Evolutionary conservation across 2,888 invertebrate species (phyloP).

Genomic region (Chrysolina americana): DNA sequence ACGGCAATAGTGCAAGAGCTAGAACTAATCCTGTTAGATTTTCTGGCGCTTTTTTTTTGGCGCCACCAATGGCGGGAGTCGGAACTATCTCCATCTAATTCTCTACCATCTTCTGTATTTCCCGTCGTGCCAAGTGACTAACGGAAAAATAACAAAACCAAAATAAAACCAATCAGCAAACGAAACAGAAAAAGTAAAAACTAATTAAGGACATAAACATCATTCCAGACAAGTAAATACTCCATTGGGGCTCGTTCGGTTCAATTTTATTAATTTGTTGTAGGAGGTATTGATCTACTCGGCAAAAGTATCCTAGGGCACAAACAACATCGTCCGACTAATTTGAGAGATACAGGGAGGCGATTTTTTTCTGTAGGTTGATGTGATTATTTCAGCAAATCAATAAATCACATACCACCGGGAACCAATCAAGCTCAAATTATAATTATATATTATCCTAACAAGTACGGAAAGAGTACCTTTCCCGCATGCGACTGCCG

Average conservation of each 20-base stretch:
- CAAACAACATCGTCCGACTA: too few relatives aligned
- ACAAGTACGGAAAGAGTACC: too few relatives aligned
- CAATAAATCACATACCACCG: too few relatives aligned
- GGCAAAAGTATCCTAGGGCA: too few relatives aligned
- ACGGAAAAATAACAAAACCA: constrained; percentile 54
- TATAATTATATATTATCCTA: too few relatives aligned
- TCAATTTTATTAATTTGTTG: too few relatives aligned
- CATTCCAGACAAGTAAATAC: neutral
- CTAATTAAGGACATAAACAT: neutral
- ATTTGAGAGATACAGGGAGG: too few relatives aligned
- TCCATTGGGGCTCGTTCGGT: neutral
- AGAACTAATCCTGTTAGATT: constrained; percentile 54
- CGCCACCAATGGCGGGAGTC: constrained; percentile 60
- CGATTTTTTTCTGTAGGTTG: too few relatives aligned
- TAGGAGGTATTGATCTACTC: too few relatives aligned
- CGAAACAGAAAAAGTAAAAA: constrained; percentile 37
- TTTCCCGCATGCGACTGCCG: too few relatives aligned
- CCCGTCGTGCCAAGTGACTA: constrained; percentile 59
- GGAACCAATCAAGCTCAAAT: too few relatives aligned
- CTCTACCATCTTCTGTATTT: constrained; percentile 53
- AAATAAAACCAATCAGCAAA: constrained; percentile 51
- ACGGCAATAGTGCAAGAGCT: constrained; percentile 58
- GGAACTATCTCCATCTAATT: constrained; percentile 50
- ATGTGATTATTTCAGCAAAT: too few relatives aligned
- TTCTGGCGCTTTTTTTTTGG: constrained; percentile 56